Conservation (phyloP, 1,140 invertebrate genomes). For the Coenobita brevimanus region DNA sequence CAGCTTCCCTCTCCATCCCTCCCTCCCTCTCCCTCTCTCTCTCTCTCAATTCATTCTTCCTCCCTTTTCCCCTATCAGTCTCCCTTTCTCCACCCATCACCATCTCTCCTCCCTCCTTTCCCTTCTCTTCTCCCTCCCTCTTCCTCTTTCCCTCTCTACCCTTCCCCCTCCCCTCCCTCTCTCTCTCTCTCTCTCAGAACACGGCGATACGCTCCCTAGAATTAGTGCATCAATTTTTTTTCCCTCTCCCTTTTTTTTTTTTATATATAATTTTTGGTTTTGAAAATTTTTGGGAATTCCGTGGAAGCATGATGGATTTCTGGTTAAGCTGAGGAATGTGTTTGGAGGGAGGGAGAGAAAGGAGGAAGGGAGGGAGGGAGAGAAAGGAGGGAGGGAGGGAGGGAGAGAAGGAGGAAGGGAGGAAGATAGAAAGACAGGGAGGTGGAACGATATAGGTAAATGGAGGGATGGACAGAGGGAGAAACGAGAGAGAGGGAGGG, state of each 20-base stretch:
- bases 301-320: not conserved
- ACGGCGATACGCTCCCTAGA: conserved; percentile 8
- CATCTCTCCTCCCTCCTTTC: not conserved
- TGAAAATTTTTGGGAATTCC: not conserved
- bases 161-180: too few species aligned
- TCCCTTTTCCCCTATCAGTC: too few species aligned
- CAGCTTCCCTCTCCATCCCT: not conserved
- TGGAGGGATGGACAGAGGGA: too few species aligned
- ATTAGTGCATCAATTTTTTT: conserved; percentile 8
- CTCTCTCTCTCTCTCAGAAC: too few species aligned
- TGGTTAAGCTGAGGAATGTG: not conserved
- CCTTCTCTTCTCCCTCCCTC: conserved; percentile 5
- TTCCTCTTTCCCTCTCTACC: not conserved
- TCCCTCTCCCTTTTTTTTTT: not conserved
- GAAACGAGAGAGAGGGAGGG: not conserved
- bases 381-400: not conserved
- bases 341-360: not conserved
- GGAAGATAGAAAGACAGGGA: not conserved
- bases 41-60: not conserved
- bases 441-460: not conserved
- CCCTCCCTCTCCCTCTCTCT: not conserved
- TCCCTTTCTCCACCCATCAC: not conserved
- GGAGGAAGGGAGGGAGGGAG: not conserved
- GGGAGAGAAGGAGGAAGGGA: not conserved
- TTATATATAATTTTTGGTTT: not conserved